Base-by-base conservation (phyloP, 2,888 invertebrate species). In the Xestia xanthographa region DNA sequence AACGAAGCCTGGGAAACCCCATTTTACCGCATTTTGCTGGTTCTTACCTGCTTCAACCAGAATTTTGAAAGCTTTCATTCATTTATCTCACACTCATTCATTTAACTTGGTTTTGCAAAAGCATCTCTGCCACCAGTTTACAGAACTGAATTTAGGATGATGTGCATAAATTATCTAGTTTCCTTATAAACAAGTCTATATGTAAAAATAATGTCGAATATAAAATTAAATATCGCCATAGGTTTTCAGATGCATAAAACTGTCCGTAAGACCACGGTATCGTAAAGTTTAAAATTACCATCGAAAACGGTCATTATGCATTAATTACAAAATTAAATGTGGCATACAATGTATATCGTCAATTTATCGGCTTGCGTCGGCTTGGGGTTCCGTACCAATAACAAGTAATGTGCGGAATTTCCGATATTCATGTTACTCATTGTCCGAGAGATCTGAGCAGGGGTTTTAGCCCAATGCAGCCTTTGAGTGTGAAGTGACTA, bases 51-150 rank as follows among this genome's bases (percentile, higher is more conserved):
- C 62, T 85, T 80, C 4, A 75, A 63, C 65, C 50, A 62, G 72
- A 75, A 71, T 78, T 81, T 84, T 81, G 75, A 86, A 81, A 88
- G 79, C 79, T 73, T 86, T 73, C 76, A 83, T 87, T 86, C 84
- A 83, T 75, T 65, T 58, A 60, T 73, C 78, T 77, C 86, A 67
- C 82, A 85, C 77, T 72, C 79, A 58, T 86, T 80, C 62, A 86
- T 87, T 86, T 70, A 73, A 75, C 68, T 81, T 62, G 75, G 75
- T 79, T 79, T 68, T 65, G 45, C 58, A 76, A 86, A 87, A 86
- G 68, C 58, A 63, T 71, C 22, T 60, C 41, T 5, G 50, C 56
- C 56, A 77, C 62, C 45, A 53, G 73, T 72, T 17, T 71, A 68
- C 53, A 48, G 73, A 34, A 45, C n/a, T 71, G 56, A 73, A 73